Base-by-base conservation (phyloP, 37 sponge, comb jelly and placozoan genomes). In the Tethya wilhelma region DNA sequence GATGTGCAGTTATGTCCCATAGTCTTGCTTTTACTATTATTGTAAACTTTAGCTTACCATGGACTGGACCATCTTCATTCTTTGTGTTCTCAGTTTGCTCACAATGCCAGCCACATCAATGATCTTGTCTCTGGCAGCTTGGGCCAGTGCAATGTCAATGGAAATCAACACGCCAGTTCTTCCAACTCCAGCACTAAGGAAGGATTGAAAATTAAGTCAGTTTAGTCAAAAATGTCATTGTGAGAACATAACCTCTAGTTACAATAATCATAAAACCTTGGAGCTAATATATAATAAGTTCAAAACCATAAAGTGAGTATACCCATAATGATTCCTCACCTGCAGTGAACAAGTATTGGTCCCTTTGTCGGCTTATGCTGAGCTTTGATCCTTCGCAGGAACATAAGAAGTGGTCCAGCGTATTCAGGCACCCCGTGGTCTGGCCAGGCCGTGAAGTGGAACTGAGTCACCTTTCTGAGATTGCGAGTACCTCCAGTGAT, bases 371-470 rank as follows among this genome's bases (percentile, higher is more conserved):
- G 45, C 33, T 77, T 59, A 31, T 75, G 71, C 44, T 70, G 56
- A 17, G 77, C 30, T 44, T 80, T 84, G 62, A 90, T 75, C 33
- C 83, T 44, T 22, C 67, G 56, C 4, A 90, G 81, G 60, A 73
- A 93, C 64, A 53, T 71, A 44, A 93, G 79, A 5, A 85, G 30
- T 14, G 87, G 75, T 19, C 82, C 87, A 33, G 87, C 79, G 75
- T 86, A 90, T 67, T 81, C 65, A 0, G 94, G 94, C 6, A 93
- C 92, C 6, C 94, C 94, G 25, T 90, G 92, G 64, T 95, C 92
- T 57, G 96, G 96, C 96, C 96, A 95, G 42, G 77, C 42, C 29
- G 74, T 89, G 75, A 93, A 93, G 82, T 93, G 93, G 60, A 81
- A 89, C 38, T 93, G 93, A 44, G 55, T 73, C 59, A 93, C 90